Conservation (phyloP, 2,797 vertebrate species). For the Cryptoprocta ferox region DNA sequence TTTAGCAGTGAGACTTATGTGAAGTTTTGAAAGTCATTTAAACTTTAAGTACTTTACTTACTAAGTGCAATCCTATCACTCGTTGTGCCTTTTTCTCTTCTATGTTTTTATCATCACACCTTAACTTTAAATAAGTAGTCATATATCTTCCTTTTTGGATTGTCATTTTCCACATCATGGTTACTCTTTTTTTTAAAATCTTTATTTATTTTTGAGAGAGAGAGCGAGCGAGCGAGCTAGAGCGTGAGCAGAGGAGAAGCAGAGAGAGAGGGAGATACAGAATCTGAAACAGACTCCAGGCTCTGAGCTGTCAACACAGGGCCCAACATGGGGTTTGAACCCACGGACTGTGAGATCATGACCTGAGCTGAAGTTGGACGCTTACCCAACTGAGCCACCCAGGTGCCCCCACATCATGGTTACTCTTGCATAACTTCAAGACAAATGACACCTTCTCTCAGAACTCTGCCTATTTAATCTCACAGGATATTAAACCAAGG, state of each 20-base stretch:
- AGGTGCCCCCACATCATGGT: neutral
- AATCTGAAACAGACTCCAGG: no score
- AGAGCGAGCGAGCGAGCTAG: no score
- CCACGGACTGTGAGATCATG: no score
- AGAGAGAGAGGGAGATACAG: no score
- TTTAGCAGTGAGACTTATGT: no score
- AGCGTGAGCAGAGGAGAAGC: no score
- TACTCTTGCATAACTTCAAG: neutral
- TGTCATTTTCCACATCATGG: neutral
- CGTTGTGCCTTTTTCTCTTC: neutral
- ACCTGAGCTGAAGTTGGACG: no score
- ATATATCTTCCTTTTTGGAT: neutral
- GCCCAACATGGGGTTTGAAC: no score
- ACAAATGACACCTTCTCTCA: neutral
- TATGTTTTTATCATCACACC: neutral
- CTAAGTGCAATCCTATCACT: neutral
- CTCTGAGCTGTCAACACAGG: no score
- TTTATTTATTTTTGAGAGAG: no score
- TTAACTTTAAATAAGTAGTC: neutral
- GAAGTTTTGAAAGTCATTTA: no score
- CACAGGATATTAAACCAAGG: neutral
- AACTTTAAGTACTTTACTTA: neutral
- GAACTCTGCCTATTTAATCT: slow-evolving; percentile 17
- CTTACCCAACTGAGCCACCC: no score
- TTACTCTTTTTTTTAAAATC: neutral